Evolutionary conservation across 2,113 vertebrate species (phyloP), one percentile per base, ranked within the genome.

Genomic region (Malurus melanocephalus): DNA sequence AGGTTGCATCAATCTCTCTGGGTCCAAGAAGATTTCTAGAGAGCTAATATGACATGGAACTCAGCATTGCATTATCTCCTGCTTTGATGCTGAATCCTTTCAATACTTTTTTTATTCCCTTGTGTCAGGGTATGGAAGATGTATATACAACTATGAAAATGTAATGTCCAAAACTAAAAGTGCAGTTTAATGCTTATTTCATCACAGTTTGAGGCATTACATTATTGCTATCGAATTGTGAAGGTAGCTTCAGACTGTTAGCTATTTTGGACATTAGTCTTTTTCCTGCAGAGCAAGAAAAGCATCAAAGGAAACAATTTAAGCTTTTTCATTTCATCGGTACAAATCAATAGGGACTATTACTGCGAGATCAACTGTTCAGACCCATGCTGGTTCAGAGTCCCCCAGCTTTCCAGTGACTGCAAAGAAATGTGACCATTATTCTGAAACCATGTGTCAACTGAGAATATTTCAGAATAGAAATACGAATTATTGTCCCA

Each of bases 281-380:
- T 92, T 49, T 62, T 89, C 77, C 76, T 64, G 46, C 80, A 88
- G 57, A 95, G 65, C 33, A 77, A 83, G 52, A 62, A 82, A 80
- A 89, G 30, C 52, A 33, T 33, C 19, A 89, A 87, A 88, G 28
- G 55, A 92, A 89, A 45, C 18, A 91, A 93, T 83, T 87, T 49
- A 56, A 78, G 65, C 38, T 53, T 80, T 81, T 76, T 73, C n/a
- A 69, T 90, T 80, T 81, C 49, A 75, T 53, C 27, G 10, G 18
- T 61, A 60, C 48, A 82, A 82, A 88, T 87, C 60, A 92, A 80
- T 35, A 46, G 65, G 79, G 45, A 85, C 23, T 45, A 40, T 16
- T 18, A 67, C 48, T 32, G 73, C 60, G 42, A 49, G 23, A 67
- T 56, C 57, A 69, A 11, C 53, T 57, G 22, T 52, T 89, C 49